These are phyloP conservation scores for Ornithorhynchus anatinus DNA, from an alignment of 2,113 vertebrate genomes.

Conservation along the genomic window DNA sequence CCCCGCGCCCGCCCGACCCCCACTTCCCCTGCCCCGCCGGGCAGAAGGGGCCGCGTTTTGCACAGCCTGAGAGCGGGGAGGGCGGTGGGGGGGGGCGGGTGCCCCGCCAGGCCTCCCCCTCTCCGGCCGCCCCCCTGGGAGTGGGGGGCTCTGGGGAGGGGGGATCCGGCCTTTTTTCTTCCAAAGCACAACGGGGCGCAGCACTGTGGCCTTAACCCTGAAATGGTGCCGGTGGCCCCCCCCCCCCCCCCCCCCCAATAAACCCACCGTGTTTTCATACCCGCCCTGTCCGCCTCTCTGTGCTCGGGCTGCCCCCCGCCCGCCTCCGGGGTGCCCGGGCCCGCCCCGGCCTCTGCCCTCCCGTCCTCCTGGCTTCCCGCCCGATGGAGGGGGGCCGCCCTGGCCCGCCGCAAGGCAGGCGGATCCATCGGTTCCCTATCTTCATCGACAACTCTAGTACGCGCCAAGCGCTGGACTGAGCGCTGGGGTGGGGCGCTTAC, in stretches of 20 bases:
- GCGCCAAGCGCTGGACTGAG: too few relatives aligned
- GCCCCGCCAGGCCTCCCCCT: not conserved
- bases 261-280: too few relatives aligned
- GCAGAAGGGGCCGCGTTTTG: conserved; percentile 26
- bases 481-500: too few relatives aligned
- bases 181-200: conserved; percentile 6
- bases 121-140: not conserved
- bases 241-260: not conserved
- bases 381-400: not conserved
- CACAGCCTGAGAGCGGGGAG: conserved; percentile 22
- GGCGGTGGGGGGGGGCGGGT: too few relatives aligned
- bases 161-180: too few relatives aligned
- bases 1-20: not conserved
- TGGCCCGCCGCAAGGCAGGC: not conserved
- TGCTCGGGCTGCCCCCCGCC: too few relatives aligned
- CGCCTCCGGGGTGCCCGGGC: too few relatives aligned
- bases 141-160: not conserved
- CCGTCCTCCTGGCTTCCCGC: not conserved
- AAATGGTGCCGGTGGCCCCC: not conserved
- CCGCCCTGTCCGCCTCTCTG: too few relatives aligned
- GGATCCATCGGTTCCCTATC: too few relatives aligned
- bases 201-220: conserved; percentile 36
- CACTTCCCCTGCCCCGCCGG: not conserved
- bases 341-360: too few relatives aligned
- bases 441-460: too few relatives aligned